These are phyloP conservation scores for Gymnocephalus cernua DNA, from an alignment of 2,113 vertebrate species.

Conservation along the genomic window DNA sequence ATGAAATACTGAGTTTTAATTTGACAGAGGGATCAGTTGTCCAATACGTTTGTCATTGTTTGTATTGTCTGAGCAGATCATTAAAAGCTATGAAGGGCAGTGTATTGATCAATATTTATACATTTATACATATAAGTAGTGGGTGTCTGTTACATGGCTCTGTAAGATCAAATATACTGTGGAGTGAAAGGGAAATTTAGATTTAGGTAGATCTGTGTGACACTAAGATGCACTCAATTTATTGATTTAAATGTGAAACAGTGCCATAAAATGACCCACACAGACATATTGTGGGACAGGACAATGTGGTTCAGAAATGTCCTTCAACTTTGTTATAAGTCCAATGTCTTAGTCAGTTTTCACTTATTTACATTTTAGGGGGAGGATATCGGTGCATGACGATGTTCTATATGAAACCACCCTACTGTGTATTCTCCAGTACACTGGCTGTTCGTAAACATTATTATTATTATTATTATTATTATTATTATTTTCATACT, in stretches of 20 bases:
- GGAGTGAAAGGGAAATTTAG: background rate
- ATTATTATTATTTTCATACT: no score
- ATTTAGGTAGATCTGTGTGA: background rate
- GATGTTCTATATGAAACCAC: background rate
- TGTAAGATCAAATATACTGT: background rate
- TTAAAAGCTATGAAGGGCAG: background rate
- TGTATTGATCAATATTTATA: background rate
- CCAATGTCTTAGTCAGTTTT: background rate
- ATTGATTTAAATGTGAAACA: background rate
- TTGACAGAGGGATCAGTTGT: conserved; percentile 12
- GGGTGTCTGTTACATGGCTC: background rate
- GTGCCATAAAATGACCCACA: background rate
- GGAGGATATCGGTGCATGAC: background rate
- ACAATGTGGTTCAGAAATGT: background rate
- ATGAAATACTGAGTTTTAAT: conserved; percentile 10
- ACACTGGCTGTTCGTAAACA: conserved; percentile 7
- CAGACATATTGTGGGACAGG: background rate
- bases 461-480: no score
- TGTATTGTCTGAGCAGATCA: background rate
- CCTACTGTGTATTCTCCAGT: background rate
- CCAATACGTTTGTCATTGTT: conserved; percentile 6
- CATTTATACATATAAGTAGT: background rate
- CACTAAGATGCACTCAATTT: background rate
- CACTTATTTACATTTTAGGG: background rate
- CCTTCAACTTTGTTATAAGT: background rate